These are phyloP conservation scores for Polyodon spathula DNA, from an alignment of 2,113 vertebrate species.

Conservation along the genomic window DNA sequence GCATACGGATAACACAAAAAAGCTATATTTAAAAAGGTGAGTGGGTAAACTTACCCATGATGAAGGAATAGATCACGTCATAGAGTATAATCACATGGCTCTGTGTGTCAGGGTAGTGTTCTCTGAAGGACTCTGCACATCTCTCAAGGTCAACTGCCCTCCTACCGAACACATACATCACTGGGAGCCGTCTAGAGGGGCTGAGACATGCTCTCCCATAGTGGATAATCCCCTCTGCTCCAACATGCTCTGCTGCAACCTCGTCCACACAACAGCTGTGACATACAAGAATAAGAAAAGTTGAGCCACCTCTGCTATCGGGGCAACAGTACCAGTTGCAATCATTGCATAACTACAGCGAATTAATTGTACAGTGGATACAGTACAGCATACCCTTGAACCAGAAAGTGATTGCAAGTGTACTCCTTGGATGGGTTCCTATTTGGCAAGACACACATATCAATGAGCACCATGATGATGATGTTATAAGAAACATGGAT, in stretches of 20 bases:
- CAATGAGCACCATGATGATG: too few relatives aligned
- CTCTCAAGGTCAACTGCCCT: constrained; percentile 50
- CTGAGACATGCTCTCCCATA: constrained; percentile 84
- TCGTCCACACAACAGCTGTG: constrained; percentile 91
- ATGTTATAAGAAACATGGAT: too few relatives aligned
- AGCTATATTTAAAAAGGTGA: too few relatives aligned
- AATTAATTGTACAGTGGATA: too few relatives aligned
- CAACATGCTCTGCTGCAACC: constrained; percentile 77
- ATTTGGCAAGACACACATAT: too few relatives aligned
- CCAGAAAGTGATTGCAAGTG: too few relatives aligned
- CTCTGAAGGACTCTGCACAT: constrained; percentile 61
- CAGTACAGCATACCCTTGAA: too few relatives aligned
- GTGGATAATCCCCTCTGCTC: constrained; percentile 74
- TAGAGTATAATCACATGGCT: constrained; percentile 63
- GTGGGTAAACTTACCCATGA: constrained; percentile 33
- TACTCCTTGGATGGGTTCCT: too few relatives aligned
- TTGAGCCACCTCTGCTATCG: too few relatives aligned
- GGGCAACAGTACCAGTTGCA: too few relatives aligned
- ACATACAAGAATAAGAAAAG: not conserved
- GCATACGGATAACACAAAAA: too few relatives aligned
- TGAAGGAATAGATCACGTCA: constrained; percentile 61
- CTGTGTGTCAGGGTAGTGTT: constrained; percentile 57
- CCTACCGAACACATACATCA: constrained; percentile 72
- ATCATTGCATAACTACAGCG: too few relatives aligned
- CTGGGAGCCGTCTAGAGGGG: constrained; percentile 62